Base-by-base conservation (phyloP, 2,888 invertebrate species). In the Aphodius sticticus region DNA sequence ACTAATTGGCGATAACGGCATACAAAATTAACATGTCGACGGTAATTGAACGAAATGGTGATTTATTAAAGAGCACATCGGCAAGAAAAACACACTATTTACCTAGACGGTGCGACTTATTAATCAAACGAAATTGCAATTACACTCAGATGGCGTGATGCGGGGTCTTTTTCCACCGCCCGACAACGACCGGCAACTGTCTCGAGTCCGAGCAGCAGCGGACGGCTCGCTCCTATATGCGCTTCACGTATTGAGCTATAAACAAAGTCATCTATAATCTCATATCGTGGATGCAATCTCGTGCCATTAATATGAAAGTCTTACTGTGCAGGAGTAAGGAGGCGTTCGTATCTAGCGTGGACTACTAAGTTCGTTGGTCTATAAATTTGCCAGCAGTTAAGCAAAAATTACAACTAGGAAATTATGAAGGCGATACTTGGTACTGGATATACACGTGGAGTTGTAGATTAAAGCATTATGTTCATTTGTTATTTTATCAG, bases 171-270 rank as follows among this genome's bases (percentile, higher is more conserved):
- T 6, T 74, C 74, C 74, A 26, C n/a, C 37, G 37, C 74, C 26
- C 36, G 36, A 36, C 35, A 35, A 26, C 36, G 37, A 74, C 74
- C 37, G 35, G 74, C 35, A 26, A 35, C 71, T 16, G 36, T 74
- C 74, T 74, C 71, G 74, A n/a, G 74, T 36, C n/a, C 74, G 35
- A n/a, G 36, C 35, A 71, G 71, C 16, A 16, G 35, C 71, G 71
- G 71, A 16, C 71, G 36, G 26, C n/a, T 6, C 35, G 74, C 35
- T 35, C 74, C 35, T 37, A 36, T 74, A 74, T 74, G 74, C 37
- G 74, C 74, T 35, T 37, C 74, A 74, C 74, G 74, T 74, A 74
- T 74, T 74, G 74, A 74, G 74, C 74, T 74, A 74, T 74, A 74
- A 74, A 74, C 74, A 74, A 74, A 74, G 74, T 74, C 74, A 74